phyloP scores from a whole-genome alignment of 2,113 vertebrate species.

The Lamprotornis superbus region DNA sequence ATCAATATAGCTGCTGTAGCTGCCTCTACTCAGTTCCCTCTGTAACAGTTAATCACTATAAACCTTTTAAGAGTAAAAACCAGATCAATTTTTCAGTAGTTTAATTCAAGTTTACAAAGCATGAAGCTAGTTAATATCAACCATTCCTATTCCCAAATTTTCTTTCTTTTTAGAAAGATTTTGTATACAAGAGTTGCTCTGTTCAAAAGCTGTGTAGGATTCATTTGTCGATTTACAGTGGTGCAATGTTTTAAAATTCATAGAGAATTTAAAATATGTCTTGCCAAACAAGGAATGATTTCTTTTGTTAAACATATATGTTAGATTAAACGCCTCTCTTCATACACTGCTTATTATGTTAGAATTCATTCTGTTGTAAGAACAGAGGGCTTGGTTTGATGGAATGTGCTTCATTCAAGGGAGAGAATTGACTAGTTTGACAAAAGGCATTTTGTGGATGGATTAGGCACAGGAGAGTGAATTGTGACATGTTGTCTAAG shows the following conservation, averaged over 20 bases:
- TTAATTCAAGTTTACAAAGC: not conserved
- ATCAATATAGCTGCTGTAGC: not conserved
- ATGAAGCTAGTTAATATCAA: not conserved
- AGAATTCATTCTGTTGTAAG: not conserved
- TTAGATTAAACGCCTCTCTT: conserved; percentile 34
- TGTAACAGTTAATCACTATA: not conserved
- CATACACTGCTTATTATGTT: not conserved
- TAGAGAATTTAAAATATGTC: not conserved
- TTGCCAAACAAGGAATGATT: not conserved
- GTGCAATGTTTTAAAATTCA: not conserved
- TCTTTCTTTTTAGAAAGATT: conserved; percentile 10
- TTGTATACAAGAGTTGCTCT: not conserved
- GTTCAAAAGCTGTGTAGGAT: not conserved
- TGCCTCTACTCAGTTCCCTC: not conserved
- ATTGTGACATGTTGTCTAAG: conserved; percentile 21
- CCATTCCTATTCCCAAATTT: not conserved
- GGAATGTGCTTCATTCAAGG: conserved; percentile 18
- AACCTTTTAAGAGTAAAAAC: not conserved
- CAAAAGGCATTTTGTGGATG: conserved; percentile 40
- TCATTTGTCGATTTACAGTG: not conserved
- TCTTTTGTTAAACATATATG: conserved; percentile 19
- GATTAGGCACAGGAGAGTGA: conserved; percentile 20
- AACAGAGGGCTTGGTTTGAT: conserved; percentile 27
- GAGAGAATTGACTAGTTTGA: conserved; percentile 22
- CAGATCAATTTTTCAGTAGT: not conserved